These are phyloP conservation scores for Poecilia velifera DNA, from an alignment of 2,797 vertebrate genomes.

Conservation along the genomic window DNA sequence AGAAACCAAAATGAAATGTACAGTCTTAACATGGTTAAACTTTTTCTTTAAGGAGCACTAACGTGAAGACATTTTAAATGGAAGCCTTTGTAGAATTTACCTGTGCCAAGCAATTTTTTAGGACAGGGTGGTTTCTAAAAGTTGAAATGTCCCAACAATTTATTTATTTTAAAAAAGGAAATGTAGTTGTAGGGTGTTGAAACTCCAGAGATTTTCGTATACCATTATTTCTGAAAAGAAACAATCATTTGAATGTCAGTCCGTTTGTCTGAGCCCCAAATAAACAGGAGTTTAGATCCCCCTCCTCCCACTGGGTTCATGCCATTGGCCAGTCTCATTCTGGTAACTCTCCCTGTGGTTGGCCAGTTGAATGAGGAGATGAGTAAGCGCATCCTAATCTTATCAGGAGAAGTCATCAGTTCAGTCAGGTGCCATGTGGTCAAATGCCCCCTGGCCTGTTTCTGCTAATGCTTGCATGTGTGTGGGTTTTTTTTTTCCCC, in stretches of 20 bases:
- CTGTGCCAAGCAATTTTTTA: not conserved
- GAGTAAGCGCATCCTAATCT: constrained; percentile 64
- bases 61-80: not conserved
- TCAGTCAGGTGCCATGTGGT: constrained; percentile 54
- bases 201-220: not conserved
- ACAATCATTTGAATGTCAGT: constrained; percentile 13
- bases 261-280: constrained; percentile 45
- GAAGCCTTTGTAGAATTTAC: too few relatives aligned
- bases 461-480: constrained; percentile 54
- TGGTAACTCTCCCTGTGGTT: constrained; percentile 49
- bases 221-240: not conserved
- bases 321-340: constrained; percentile 38
- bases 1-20: constrained; percentile 1
- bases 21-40: not conserved
- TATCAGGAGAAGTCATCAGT: constrained; percentile 58
- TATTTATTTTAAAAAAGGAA: not conserved
- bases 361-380: constrained; percentile 68
- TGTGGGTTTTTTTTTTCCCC: constrained; percentile 9
- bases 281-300: constrained; percentile 41
- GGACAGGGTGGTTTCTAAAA: not conserved
- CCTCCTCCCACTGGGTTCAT: constrained; percentile 30
- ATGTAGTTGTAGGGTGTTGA: not conserved
- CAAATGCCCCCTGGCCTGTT: constrained; percentile 46
- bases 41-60: not conserved
- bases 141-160: not conserved